These are phyloP conservation scores for Sycobia sp. DNA, from an alignment of 1,140 invertebrate species.

Conservation along the genomic window DNA sequence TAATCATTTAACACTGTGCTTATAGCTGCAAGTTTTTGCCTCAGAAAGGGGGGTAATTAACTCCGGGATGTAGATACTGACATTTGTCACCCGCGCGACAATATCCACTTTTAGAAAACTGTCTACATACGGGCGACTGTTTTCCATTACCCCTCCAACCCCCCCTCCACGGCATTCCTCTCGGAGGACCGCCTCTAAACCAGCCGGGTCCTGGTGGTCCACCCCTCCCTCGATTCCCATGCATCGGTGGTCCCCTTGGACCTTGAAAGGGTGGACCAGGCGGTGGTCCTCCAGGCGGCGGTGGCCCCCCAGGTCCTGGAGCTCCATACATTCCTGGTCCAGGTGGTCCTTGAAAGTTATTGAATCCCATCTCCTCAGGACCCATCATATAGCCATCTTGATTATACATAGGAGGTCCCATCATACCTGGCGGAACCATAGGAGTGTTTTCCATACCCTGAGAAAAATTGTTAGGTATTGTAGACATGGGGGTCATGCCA, in stretches of 20 bases:
- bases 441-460: slow-evolving; percentile 55
- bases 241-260: slow-evolving; percentile 59
- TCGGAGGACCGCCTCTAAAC: slow-evolving; percentile 48
- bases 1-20: too few relatives aligned
- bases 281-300: not conserved
- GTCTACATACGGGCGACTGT: slow-evolving; percentile 68
- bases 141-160: slow-evolving; percentile 60
- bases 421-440: slow-evolving; percentile 54
- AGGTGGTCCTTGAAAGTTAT: slow-evolving; percentile 52
- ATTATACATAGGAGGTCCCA: slow-evolving; percentile 63
- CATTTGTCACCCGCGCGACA: slow-evolving; percentile 79
- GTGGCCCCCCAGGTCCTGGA: slow-evolving; percentile 29
- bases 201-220: slow-evolving; percentile 50
- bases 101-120: slow-evolving; percentile 76
- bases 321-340: slow-evolving; percentile 46
- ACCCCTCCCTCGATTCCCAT: slow-evolving; percentile 62
- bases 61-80: slow-evolving; percentile 76
- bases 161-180: slow-evolving; percentile 61
- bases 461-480: slow-evolving; percentile 43
- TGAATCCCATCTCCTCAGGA: slow-evolving; percentile 53
- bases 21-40: not conserved
- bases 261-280: slow-evolving; percentile 53
- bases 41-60: slow-evolving; percentile 66
- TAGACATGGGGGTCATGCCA: slow-evolving; percentile 50
- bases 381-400: slow-evolving; percentile 53